Percentiles rank a stretch among this genome's conserved stretches.
Conservation (phyloP, 1,140 invertebrate species). For the Akabosia matsudoensis region DNA sequence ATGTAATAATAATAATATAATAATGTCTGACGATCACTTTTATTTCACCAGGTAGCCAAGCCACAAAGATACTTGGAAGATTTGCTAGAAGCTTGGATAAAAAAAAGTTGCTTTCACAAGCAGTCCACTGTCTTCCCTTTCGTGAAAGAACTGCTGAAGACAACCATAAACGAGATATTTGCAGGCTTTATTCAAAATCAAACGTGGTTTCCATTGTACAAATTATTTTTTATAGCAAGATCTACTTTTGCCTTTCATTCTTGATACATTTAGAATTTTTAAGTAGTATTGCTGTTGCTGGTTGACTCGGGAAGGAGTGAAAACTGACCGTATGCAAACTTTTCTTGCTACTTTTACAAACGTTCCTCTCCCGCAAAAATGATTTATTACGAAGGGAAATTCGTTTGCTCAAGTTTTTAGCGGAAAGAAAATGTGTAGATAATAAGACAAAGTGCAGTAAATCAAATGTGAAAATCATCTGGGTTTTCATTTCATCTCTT, state of each 20-base stretch:
- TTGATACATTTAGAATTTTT: no score
- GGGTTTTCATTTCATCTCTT: no score
- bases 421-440: conserved; percentile 39
- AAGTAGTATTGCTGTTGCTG: background rate
- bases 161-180: no score
- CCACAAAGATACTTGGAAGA: conserved; percentile 10
- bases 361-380: conserved; percentile 29
- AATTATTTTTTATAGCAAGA: conserved; percentile 13
- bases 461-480: conserved; percentile 37
- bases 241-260: no score
- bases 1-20: conserved; percentile 16
- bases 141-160: background rate
- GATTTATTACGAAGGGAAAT: conserved; percentile 39
- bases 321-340: no score
- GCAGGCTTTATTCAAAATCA: no score
- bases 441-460: conserved; percentile 45
- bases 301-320: no score
- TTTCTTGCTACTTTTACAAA: background rate
- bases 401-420: conserved; percentile 27
- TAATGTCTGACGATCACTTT: conserved; percentile 11
- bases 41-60: conserved; percentile 13
- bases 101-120: background rate
- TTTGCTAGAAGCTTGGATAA: background rate
- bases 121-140: background rate
- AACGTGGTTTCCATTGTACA: background rate